Evolutionary conservation across 2,113 vertebrate genomes (phyloP), one percentile per base, ranked within the genome.

Genomic region (Boulengeromyrus knoepffleri): DNA sequence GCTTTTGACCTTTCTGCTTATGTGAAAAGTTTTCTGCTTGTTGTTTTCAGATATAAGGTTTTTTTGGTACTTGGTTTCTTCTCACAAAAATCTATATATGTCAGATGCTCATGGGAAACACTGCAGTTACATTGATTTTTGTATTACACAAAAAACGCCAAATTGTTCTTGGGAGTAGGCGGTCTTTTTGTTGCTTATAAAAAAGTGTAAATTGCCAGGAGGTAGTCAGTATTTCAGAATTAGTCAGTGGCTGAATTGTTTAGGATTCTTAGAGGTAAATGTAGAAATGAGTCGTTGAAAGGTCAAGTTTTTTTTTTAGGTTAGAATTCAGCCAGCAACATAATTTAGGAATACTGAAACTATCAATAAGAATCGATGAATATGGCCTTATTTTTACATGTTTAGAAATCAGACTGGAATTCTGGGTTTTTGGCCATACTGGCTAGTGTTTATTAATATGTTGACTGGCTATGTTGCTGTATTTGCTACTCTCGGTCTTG

Each of bases 401-500:
- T 45, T 83, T 85, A 46, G 9, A 46, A 15, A 77, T 77, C 36
- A 17, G 36, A 39, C 13, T 39, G 70, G 70, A 80, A 42, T 17
- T 42, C 15, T 19, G 74, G 36, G 36, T 80, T 80, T 80, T 80
- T 80, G n/a, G 31, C 36, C 36, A 36, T 12, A 74, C 10, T 13
- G 27, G 12, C n/a, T 74, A 36, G n/a, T 36, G 13, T 21, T 42
- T 21, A 84, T 15, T 46, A 21, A 4, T 84, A 47, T 49, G n/a
- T 70, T 12, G 24, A 85, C 15, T 85, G 19, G 7, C 3, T 7
- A 10, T 3, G 7, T 92, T 36, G 83, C 74, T 87, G 86, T 88
- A 85, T 90, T 88, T 91, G 89, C 12, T 62, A 7, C 17, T 91
- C 92, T 87, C 89, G 91, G 93, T 92, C 94, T 95, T 94, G 94